Evolutionary conservation across 2,888 invertebrate genomes (phyloP).

Genomic region (Micoletzkya japonica): DNA sequence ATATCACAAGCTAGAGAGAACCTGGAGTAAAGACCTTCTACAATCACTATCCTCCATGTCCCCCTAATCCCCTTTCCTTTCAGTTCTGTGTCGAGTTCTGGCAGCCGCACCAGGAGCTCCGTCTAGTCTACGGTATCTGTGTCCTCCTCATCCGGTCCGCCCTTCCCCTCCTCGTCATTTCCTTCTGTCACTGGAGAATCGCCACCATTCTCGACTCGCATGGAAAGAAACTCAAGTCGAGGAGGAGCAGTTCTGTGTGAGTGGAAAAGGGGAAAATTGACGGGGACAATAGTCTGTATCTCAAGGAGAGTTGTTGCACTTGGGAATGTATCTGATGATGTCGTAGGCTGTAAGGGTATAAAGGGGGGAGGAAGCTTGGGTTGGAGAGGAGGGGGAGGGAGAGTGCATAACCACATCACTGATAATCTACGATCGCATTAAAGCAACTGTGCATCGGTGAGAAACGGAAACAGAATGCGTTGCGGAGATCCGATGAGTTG

Average conservation of each 20-base stretch:
- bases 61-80: too few relatives aligned
- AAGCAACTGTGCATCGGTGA: too few relatives aligned
- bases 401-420: not conserved
- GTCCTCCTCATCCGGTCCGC: constrained; percentile 83
- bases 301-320: too few relatives aligned
- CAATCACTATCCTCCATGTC: too few relatives aligned
- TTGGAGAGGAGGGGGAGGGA: not conserved
- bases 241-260: constrained; percentile 25
- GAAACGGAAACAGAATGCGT: too few relatives aligned
- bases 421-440: too few relatives aligned
- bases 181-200: constrained; percentile 83
- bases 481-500: too few relatives aligned
- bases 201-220: constrained; percentile 43
- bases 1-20: too few relatives aligned
- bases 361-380: not conserved
- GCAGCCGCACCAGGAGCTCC: constrained; percentile 40
- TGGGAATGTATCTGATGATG: too few relatives aligned
- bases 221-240: constrained; percentile 38
- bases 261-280: not conserved
- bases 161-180: constrained; percentile 87
- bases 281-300: too few relatives aligned
- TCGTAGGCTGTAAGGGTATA: not conserved
- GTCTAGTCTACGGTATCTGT: constrained; percentile 45
- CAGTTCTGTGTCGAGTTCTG: constrained; percentile 52
- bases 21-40: too few relatives aligned